Conservation (phyloP, 1,140 invertebrate species). For the Aphelenchoides besseyi region DNA sequence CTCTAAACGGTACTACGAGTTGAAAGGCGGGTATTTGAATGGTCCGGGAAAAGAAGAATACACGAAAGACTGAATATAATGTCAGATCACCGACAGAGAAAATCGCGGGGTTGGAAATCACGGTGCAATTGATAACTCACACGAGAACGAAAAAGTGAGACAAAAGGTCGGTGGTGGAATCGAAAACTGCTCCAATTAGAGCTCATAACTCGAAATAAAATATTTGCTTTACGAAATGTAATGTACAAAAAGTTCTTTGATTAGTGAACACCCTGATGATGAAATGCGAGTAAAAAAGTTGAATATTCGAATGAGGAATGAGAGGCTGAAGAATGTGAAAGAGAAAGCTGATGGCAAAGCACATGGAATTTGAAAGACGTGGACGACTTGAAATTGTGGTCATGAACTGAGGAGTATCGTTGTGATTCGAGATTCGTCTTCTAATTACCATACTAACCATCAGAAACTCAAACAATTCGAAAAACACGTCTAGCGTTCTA, state of each 20-base stretch:
- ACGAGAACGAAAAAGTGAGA: background rate
- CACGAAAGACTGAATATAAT: conserved; percentile 1
- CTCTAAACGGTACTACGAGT: background rate
- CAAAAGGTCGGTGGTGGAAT: background rate
- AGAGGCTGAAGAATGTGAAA: background rate
- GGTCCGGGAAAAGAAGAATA: background rate
- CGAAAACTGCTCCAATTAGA: background rate
- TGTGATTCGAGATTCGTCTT: background rate
- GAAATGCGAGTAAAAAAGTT: background rate
- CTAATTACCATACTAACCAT: conserved; percentile 3
- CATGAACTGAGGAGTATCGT: background rate
- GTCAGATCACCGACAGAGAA: background rate
- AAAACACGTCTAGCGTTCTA: conserved; percentile 19
- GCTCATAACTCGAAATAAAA: background rate
- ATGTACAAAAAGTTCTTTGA: background rate
- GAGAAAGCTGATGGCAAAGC: background rate
- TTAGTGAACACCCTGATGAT: conserved; percentile 1
- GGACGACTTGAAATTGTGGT: background rate
- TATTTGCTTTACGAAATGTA: background rate
- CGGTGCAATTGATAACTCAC: no score
- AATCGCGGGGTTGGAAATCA: conserved; percentile 2
- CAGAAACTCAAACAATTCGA: background rate
- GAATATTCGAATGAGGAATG: background rate
- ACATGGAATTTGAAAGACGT: background rate
- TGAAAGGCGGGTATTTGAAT: background rate